phyloP scores from a whole-genome alignment of 2,888 invertebrate species.

The Drosophila paucipuncta region DNA sequence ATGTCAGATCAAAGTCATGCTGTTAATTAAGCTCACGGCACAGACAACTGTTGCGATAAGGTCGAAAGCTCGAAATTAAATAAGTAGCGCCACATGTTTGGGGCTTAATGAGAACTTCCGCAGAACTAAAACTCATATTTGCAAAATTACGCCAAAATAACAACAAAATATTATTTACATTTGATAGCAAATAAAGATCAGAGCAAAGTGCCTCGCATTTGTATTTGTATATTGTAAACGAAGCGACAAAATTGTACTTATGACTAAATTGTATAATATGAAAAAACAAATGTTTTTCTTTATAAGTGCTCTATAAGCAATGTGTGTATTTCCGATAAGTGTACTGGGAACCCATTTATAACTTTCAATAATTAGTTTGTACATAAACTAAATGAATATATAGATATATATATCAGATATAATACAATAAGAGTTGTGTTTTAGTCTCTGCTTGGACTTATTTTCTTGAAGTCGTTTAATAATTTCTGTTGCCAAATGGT shows the following conservation, averaged over 20 bases:
- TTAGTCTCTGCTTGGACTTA: neutral
- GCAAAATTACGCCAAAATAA: neutral
- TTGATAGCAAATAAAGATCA: neutral
- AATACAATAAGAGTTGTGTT: neutral
- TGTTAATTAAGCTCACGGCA: conserved; percentile 57
- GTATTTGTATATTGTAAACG: neutral
- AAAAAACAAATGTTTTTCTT: neutral
- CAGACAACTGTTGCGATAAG: neutral
- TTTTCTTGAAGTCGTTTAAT: neutral
- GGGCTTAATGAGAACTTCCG: neutral
- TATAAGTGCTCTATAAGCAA: neutral
- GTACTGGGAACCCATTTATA: neutral
- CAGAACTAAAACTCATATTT: neutral
- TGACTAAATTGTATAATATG: neutral
- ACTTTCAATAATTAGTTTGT: neutral
- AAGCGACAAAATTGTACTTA: neutral
- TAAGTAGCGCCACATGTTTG: conserved; percentile 4
- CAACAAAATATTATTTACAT: neutral
- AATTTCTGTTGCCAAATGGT: neutral
- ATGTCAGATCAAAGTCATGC: conserved; percentile 76
- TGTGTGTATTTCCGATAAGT: neutral
- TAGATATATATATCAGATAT: neutral
- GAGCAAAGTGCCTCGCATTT: neutral
- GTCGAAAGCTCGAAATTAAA: neutral
- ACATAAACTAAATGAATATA: neutral